Base-by-base conservation (phyloP, 1,140 invertebrate species). In the Chionoecetes opilio region DNA sequence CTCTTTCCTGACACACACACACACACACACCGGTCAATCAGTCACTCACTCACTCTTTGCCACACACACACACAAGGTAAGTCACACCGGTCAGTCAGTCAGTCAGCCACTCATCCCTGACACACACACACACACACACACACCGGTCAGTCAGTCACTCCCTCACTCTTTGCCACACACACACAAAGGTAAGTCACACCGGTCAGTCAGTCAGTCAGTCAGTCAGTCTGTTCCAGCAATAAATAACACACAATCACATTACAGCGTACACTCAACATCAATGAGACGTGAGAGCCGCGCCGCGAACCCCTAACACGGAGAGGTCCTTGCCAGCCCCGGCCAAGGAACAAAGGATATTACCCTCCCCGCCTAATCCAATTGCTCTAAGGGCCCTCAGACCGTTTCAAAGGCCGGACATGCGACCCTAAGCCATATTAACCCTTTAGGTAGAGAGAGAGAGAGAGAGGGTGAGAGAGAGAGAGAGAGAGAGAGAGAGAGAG, bases 371-470 rank as follows among this genome's bases (percentile, higher is more conserved):
- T 95, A 92, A 95, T 95, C 94, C 94, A 95, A 95, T 95, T 95
- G 82, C 53, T 37, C 84, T 92, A 92, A 95, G 94, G 90, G 94
- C 91, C 75, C 90, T 87, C 82, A 84, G 87, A 35, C 94, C 21
- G 82, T 85, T 95, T 91, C 89, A 95, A 95, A 91, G 94, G 90
- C 46, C 82, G 41, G 31, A 41, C 82, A 86, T 86, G 92, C 92
- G 90, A 95, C 94, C 94, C 94, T 95, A 95, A 95, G 94, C 94
- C 82, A 88, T 41, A 53, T 95, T 92, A 95, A 95, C 94, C 90
- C 94, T 92, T 95, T 88, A 95, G 37, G 32, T 46, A 38, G 82
- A 46, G 84, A 82, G 34, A 26, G 92, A 53, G n/a, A n/a, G n/a
- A n/a, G n/a, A n/a, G n/a, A n/a, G n/a, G n/a, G n/a, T n/a, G n/a